These are phyloP conservation scores for Ericerus pela DNA, from an alignment of 1,140 invertebrate species.

Conservation along the genomic window DNA sequence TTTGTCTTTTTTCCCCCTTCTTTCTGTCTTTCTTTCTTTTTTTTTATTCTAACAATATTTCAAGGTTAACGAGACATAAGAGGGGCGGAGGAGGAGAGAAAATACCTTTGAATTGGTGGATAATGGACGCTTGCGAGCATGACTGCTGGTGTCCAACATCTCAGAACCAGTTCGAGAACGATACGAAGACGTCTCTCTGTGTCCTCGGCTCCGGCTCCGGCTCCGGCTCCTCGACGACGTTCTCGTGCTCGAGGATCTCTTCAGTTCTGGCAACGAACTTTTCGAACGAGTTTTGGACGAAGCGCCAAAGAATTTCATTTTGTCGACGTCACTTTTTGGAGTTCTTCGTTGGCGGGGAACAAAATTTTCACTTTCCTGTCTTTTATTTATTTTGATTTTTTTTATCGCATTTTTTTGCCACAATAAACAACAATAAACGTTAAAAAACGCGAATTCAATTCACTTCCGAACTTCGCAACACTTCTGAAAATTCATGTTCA, in stretches of 20 bases:
- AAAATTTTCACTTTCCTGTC: no score
- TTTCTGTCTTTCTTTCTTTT: no score
- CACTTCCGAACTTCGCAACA: no score
- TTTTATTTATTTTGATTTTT: no score
- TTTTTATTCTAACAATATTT: conserved; percentile 10
- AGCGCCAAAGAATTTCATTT: conserved; percentile 4
- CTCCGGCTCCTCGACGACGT: neutral
- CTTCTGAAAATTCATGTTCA: no score
- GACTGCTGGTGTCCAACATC: neutral
- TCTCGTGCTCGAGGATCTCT: neutral
- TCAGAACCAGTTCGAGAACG: conserved; percentile 6
- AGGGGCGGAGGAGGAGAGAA: no score
- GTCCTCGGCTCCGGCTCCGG: neutral
- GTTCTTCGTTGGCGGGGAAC: no score
- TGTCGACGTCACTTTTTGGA: no score
- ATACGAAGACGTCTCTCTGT: neutral
- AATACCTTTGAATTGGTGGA: conserved; percentile 12
- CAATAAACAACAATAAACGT: no score
- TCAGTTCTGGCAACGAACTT: neutral
- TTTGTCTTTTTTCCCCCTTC: no score
- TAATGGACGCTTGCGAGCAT: conserved; percentile 6
- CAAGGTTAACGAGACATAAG: conserved; percentile 8
- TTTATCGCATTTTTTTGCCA: no score
- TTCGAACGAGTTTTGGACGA: conserved; percentile 5
- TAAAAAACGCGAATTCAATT: no score